Evolutionary conservation across 2,797 vertebrate species (phyloP).

Genomic region (Megalops cyprinoides): DNA sequence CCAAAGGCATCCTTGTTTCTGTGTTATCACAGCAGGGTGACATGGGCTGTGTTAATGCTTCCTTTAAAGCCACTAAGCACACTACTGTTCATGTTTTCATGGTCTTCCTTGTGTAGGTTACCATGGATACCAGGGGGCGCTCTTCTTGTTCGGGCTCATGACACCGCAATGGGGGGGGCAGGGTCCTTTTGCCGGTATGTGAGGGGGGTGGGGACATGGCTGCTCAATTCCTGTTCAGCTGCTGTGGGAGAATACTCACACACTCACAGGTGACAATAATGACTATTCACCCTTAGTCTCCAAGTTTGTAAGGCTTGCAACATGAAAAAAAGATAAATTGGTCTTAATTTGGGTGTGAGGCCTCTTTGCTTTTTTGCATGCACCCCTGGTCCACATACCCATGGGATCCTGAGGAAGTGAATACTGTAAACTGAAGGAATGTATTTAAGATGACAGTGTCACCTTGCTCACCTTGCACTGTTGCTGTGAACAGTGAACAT

Average conservation of each 20-base stretch:
- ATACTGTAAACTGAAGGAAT: too few species aligned
- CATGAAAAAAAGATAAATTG: too few species aligned
- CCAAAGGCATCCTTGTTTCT: not conserved
- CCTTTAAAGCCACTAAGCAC: not conserved
- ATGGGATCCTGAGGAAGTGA: too few species aligned
- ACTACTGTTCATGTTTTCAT: constrained; percentile 8
- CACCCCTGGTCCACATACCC: too few species aligned
- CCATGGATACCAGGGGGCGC: constrained; percentile 13
- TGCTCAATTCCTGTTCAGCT: not conserved
- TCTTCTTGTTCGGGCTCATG: not conserved
- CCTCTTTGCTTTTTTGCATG: too few species aligned
- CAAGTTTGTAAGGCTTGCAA: not conserved
- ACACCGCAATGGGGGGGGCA: too few species aligned
- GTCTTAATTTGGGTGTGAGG: too few species aligned
- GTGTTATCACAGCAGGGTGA: not conserved
- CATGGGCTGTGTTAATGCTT: not conserved
- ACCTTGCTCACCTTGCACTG: too few species aligned
- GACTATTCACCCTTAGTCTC: not conserved
- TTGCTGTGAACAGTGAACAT: too few species aligned
- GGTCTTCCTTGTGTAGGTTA: constrained; percentile 19
- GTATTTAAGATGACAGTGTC: too few species aligned
- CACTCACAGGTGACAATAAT: not conserved
- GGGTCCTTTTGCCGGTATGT: too few species aligned
- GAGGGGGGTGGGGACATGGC: too few species aligned
- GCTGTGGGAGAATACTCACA: not conserved